These are phyloP conservation scores for Acanthosepion pharaonis DNA, from an alignment of 2,888 invertebrate genomes.

Conservation along the genomic window DNA sequence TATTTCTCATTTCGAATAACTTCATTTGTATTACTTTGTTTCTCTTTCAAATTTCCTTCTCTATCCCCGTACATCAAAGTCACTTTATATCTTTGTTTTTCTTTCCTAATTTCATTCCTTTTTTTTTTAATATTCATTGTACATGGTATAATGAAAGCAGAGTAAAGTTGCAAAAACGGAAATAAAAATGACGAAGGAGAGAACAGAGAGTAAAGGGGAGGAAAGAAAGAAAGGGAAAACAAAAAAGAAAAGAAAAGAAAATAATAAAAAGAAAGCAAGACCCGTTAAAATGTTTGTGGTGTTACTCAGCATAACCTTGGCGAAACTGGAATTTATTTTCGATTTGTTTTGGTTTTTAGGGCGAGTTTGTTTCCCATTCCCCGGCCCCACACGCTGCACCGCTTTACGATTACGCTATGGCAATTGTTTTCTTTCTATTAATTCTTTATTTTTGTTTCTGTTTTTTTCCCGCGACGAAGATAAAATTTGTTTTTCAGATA, in stretches of 20 bases:
- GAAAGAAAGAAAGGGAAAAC: not conserved
- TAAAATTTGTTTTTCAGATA: no score
- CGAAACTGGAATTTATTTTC: not conserved
- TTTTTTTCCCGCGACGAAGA: no score
- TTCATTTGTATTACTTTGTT: no score
- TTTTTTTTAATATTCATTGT: not conserved
- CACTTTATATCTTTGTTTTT: not conserved
- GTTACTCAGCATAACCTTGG: conserved; percentile 33
- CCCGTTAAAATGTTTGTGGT: conserved; percentile 11
- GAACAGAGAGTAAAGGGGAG: not conserved
- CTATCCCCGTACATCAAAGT: not conserved
- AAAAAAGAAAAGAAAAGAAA: not conserved
- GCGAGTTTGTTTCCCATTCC: not conserved
- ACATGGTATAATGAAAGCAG: no score
- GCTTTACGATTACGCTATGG: not conserved
- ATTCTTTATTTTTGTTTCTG: no score
- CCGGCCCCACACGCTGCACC: not conserved
- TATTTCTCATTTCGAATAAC: no score
- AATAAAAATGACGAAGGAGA: not conserved
- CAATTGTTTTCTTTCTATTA: not conserved
- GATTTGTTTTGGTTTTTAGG: conserved; percentile 33
- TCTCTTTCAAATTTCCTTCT: not conserved
- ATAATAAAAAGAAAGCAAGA: not conserved
- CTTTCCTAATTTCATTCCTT: not conserved
- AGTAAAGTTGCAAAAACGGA: no score